Evolutionary conservation across 2,888 invertebrate species (phyloP).

Genomic region (Troides oblongomaculatus): DNA sequence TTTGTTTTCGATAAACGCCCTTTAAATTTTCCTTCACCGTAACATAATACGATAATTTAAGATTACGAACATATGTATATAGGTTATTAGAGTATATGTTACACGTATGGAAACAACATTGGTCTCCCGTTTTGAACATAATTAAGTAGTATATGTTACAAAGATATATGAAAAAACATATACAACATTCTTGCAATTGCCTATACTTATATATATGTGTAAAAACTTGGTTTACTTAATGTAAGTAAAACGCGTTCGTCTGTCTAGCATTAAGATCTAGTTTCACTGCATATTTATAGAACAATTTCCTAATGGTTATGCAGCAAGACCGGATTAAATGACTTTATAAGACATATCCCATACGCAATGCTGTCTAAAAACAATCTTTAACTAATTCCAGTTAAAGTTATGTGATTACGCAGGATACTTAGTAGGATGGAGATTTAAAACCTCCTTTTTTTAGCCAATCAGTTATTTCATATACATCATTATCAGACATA

Average conservation of each 20-base stretch:
- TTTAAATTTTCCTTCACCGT: neutral
- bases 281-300: constrained; percentile 7
- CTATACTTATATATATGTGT: neutral
- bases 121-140: constrained; percentile 16
- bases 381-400: neutral
- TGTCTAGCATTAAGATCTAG: constrained; percentile 8
- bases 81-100: constrained; percentile 12
- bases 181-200: constrained; percentile 8
- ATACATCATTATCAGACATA: neutral
- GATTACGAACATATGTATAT: neutral
- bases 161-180: constrained; percentile 13
- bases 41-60: neutral
- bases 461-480: neutral
- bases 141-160: constrained; percentile 17
- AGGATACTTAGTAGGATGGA: neutral
- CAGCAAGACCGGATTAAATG: constrained; percentile 23
- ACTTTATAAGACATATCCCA: constrained; percentile 19
- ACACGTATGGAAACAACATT: constrained; percentile 14
- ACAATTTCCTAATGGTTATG: constrained; percentile 26
- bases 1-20: no score
- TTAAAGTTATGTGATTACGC: neutral
- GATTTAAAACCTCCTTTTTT: neutral
- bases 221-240: constrained; percentile 9
- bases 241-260: neutral
- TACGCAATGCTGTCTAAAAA: constrained; percentile 15